These are phyloP conservation scores for Acestrorhynchus altus DNA, from an alignment of 2,797 vertebrate genomes.

Conservation along the genomic window DNA sequence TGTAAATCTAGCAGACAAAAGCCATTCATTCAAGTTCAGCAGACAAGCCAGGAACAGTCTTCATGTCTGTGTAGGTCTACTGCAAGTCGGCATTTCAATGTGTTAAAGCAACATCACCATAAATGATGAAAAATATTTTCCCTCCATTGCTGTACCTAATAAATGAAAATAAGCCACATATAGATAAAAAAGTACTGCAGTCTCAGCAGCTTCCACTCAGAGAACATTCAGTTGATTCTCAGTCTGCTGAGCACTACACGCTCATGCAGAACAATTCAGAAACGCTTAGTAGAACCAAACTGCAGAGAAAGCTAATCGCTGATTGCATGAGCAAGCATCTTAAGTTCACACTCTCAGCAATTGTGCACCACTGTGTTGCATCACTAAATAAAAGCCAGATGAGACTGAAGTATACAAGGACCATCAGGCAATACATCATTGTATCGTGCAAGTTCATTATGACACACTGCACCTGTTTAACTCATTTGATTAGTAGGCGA, in stretches of 20 bases:
- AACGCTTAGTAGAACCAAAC: constrained; percentile 64
- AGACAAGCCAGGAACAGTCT: not conserved
- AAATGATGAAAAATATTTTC: not conserved
- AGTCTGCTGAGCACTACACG: constrained; percentile 28
- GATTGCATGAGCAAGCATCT: constrained; percentile 66
- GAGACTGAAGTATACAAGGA: constrained; percentile 3
- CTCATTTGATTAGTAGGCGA: not conserved
- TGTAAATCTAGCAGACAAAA: not conserved
- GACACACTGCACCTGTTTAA: not conserved
- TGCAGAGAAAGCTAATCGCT: constrained; percentile 66
- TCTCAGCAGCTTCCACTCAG: constrained; percentile 26
- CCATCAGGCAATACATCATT: not conserved
- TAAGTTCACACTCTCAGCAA: constrained; percentile 71
- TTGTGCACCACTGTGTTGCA: constrained; percentile 62
- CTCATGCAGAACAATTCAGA: constrained; percentile 49
- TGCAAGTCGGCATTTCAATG: not conserved
- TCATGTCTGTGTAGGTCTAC: not conserved
- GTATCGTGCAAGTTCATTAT: not conserved
- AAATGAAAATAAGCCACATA: not conserved
- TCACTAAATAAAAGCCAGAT: not conserved
- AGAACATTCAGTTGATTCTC: constrained; percentile 9
- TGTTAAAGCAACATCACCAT: not conserved
- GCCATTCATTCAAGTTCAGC: not conserved
- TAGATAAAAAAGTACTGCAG: constrained; percentile 8
- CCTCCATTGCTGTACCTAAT: not conserved